phyloP scores from a whole-genome alignment of 2,797 vertebrate genomes.

The Diplodus puntazzo region DNA sequence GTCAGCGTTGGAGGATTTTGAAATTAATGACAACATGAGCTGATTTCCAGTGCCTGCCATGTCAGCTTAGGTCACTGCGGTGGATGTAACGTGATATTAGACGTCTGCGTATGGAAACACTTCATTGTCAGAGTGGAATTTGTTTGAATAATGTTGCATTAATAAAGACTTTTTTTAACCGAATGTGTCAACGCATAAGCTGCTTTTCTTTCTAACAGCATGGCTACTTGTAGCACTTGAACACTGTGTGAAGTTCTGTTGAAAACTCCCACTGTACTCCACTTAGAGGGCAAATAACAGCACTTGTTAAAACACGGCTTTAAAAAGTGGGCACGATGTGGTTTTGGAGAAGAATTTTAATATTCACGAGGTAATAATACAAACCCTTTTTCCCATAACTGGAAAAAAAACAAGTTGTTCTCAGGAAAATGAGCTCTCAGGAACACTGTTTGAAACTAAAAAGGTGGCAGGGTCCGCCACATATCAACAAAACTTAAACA shows the following conservation, averaged over 20 bases:
- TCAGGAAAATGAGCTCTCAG: no score
- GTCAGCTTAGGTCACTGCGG: constrained; percentile 42
- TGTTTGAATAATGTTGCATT: constrained; percentile 17
- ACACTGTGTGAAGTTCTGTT: constrained; percentile 18
- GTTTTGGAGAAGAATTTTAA: no score
- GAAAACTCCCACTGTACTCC: constrained; percentile 26
- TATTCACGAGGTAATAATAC: no score
- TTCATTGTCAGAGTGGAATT: no score
- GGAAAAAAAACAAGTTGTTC: no score
- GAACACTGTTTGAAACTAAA: no score
- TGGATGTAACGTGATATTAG: constrained; percentile 32
- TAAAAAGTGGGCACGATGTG: no score
- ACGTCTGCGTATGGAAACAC: constrained; percentile 46
- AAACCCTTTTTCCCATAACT: no score
- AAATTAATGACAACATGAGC: constrained; percentile 44
- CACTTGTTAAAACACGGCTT: constrained; percentile 36
- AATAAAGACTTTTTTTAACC: constrained; percentile 52
- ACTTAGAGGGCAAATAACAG: constrained; percentile 70
- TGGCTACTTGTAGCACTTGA: constrained; percentile 15
- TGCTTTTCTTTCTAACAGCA: neutral
- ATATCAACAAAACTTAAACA: no score
- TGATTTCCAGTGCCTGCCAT: constrained; percentile 27
- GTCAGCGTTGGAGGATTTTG: constrained; percentile 12
- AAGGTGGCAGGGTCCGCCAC: no score
- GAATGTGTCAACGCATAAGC: constrained; percentile 25